A percentile compares a stretch with the other conserved stretches of the same genome.
phyloP scores from a whole-genome alignment of 2,113 vertebrate species.

The Felis chaus region DNA sequence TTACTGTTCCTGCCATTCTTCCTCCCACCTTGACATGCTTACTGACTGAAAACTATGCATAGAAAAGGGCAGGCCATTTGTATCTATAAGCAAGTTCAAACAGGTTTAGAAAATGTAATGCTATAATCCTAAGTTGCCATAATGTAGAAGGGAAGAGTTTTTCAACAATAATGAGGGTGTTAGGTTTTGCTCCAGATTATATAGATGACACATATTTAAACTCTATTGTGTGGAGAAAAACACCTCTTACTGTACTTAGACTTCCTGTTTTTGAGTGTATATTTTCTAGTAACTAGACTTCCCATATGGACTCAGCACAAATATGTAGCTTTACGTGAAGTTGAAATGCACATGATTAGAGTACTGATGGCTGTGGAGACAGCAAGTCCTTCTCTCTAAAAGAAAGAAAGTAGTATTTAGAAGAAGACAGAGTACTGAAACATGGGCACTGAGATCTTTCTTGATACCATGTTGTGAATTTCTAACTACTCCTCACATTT shows the following conservation, averaged over 20 bases:
- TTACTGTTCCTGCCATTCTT: constrained; percentile 61
- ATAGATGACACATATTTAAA: constrained; percentile 85
- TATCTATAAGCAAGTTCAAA: constrained; percentile 72
- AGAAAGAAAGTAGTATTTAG: constrained; percentile 22
- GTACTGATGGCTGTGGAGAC: not conserved
- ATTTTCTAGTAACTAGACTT: constrained; percentile 83
- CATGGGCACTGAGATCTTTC: not conserved
- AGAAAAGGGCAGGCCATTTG: constrained; percentile 71
- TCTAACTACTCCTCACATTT: not conserved
- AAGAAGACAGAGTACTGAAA: not conserved
- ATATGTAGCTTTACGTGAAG: not conserved
- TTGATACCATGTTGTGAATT: not conserved
- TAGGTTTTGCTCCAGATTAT: constrained; percentile 79
- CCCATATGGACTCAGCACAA: constrained; percentile 64
- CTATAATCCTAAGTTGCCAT: constrained; percentile 65
- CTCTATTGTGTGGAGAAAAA: constrained; percentile 83
- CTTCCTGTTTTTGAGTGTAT: constrained; percentile 85
- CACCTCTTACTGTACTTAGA: constrained; percentile 81
- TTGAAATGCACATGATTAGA: not conserved
- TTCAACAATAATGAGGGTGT: constrained; percentile 19
- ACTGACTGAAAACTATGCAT: constrained; percentile 80
- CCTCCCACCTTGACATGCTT: constrained; percentile 78
- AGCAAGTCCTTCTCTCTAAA: not conserved
- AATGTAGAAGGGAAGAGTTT: not conserved
- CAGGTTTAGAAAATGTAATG: constrained; percentile 62